A percentile compares a stretch with the other conserved stretches of the same genome.
phyloP scores from a whole-genome alignment of 2,888 invertebrate species.

The Luperina nickerlii region DNA sequence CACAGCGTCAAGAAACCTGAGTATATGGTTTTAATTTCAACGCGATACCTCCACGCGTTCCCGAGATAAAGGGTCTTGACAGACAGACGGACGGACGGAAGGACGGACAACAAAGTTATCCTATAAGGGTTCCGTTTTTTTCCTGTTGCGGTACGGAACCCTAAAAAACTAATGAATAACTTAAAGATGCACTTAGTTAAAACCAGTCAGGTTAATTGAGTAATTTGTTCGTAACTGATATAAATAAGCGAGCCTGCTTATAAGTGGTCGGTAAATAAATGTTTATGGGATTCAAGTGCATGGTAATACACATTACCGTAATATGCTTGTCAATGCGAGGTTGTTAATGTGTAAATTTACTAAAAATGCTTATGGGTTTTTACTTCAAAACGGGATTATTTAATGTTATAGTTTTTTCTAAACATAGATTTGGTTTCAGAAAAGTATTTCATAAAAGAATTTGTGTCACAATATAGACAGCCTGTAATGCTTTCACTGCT shows the following conservation, averaged over 20 bases:
- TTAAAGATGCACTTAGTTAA: slow-evolving; percentile 13
- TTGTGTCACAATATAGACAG: neutral
- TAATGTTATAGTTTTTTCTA: neutral
- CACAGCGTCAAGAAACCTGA: no score
- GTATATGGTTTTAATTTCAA: no score
- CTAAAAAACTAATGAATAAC: slow-evolving; percentile 1
- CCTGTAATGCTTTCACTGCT: no score
- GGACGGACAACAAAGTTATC: no score
- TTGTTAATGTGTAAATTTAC: neutral
- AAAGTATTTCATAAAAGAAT: neutral
- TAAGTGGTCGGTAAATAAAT: slow-evolving; percentile 50
- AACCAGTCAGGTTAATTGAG: slow-evolving; percentile 53
- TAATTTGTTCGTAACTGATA: slow-evolving; percentile 35
- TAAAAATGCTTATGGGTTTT: neutral
- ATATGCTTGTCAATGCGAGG: slow-evolving; percentile 5
- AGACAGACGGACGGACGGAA: no score
- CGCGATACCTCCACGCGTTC: no score
- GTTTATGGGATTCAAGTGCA: slow-evolving; percentile 13
- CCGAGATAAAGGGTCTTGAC: no score
- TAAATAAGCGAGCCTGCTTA: slow-evolving; percentile 22
- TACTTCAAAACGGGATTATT: neutral
- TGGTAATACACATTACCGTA: slow-evolving; percentile 24
- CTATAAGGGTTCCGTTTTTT: no score
- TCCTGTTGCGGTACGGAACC: no score
- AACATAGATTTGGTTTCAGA: neutral